phyloP scores from a whole-genome alignment of 2,113 vertebrate genomes.

The Pelobates fuscus region DNA sequence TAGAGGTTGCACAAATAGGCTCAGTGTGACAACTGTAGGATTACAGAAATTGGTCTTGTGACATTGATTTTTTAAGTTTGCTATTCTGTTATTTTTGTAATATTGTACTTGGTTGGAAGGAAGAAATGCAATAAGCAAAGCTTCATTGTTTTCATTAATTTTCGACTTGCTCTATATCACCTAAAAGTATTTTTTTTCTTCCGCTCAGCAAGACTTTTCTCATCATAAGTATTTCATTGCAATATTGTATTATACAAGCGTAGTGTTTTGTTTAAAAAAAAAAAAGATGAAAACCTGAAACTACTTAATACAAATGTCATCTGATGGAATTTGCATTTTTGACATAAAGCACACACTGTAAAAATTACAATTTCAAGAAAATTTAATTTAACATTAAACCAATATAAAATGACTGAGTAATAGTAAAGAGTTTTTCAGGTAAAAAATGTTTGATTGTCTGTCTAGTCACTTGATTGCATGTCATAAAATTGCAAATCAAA shows the following conservation, averaged over 20 bases:
- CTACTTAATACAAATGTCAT: not conserved
- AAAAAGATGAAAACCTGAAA: slow-evolving; percentile 20
- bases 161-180: slow-evolving; percentile 54
- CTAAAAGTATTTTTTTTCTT: slow-evolving; percentile 42
- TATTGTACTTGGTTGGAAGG: slow-evolving; percentile 6
- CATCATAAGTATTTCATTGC: not conserved
- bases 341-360: slow-evolving; percentile 29
- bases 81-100: slow-evolving; percentile 1
- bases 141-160: slow-evolving; percentile 50
- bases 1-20: not conserved
- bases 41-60: not conserved
- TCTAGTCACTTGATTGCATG: not conserved
- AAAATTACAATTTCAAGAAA: slow-evolving; percentile 58
- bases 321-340: slow-evolving; percentile 12
- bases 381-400: slow-evolving; percentile 55
- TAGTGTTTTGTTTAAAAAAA: slow-evolving; percentile 53
- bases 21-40: not conserved
- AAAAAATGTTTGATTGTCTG: not conserved
- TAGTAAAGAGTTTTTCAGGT: slow-evolving; percentile 13
- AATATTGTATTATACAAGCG: slow-evolving; percentile 15
- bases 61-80: slow-evolving; percentile 8
- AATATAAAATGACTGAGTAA: slow-evolving; percentile 6
- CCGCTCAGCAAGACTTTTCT: slow-evolving; percentile 16
- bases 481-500: not conserved
- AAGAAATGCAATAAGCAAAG: slow-evolving; percentile 56